These are phyloP conservation scores for Mormyrops attenuatus DNA, from an alignment of 2,797 vertebrate species.

Conservation along the genomic window DNA sequence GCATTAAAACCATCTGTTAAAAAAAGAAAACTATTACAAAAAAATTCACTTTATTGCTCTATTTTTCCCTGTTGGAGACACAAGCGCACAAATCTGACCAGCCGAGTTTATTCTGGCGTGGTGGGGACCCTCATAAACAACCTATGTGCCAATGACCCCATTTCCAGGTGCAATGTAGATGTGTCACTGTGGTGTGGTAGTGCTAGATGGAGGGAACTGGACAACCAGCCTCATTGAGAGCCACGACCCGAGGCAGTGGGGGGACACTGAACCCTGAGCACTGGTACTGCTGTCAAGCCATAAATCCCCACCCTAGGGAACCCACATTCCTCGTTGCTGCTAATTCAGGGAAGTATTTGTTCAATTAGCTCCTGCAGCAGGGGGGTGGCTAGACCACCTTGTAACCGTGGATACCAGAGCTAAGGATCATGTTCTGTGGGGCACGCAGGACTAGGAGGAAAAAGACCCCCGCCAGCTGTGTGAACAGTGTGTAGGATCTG, in stretches of 20 bases:
- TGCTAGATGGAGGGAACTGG: not conserved
- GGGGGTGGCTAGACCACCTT: not conserved
- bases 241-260: not conserved
- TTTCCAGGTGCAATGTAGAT: not conserved
- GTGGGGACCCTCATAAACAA: not conserved
- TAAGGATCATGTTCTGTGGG: not conserved
- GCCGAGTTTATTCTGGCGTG: not conserved
- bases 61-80: not conserved
- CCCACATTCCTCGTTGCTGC: not conserved
- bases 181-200: not conserved
- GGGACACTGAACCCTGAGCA: not conserved
- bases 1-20: not conserved
- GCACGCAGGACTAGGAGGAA: not conserved
- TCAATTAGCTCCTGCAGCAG: not conserved
- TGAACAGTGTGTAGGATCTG: not conserved
- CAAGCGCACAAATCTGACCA: not conserved
- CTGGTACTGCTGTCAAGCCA: not conserved
- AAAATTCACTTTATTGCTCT: not conserved
- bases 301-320: slow-evolving; percentile 11
- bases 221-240: not conserved
- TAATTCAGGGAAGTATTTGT: slow-evolving; percentile 15
- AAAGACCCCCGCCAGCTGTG: not conserved
- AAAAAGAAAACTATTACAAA: not conserved
- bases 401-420: slow-evolving; percentile 4
- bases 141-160: not conserved